phyloP scores from a whole-genome alignment of 2,797 vertebrate species.

The Nyctalus aviator region DNA sequence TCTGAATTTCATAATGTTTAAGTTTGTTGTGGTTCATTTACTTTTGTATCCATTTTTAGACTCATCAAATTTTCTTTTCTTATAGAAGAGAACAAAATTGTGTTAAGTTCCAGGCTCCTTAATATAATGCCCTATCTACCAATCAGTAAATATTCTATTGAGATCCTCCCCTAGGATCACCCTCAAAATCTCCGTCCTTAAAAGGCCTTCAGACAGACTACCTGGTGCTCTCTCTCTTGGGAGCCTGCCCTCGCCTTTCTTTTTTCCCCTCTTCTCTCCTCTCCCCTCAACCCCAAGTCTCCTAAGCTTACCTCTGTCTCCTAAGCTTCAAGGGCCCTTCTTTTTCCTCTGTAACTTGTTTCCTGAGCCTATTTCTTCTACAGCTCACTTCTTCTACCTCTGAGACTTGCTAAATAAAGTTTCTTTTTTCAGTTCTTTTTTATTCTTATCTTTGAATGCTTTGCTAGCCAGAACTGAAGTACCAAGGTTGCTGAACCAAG shows the following conservation, averaged over 20 bases:
- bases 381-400: not conserved
- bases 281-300: too few relatives aligned
- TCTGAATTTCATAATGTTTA: not conserved
- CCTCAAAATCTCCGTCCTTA: not conserved
- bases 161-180: not conserved
- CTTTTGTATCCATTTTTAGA: not conserved
- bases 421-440: not conserved
- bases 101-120: not conserved
- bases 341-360: not conserved
- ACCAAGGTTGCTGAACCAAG: not conserved
- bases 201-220: not conserved
- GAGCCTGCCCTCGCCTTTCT: too few relatives aligned
- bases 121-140: not conserved
- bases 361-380: not conserved
- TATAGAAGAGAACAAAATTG: not conserved
- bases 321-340: not conserved
- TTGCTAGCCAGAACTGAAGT: not conserved
- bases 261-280: too few relatives aligned
- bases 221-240: not conserved
- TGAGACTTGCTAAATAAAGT: not conserved
- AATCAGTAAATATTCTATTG: not conserved
- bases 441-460: not conserved
- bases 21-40: not conserved
- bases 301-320: too few relatives aligned
- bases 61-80: not conserved